phyloP scores from a whole-genome alignment of 2,797 vertebrate species.

The Sitta carolinensis region DNA sequence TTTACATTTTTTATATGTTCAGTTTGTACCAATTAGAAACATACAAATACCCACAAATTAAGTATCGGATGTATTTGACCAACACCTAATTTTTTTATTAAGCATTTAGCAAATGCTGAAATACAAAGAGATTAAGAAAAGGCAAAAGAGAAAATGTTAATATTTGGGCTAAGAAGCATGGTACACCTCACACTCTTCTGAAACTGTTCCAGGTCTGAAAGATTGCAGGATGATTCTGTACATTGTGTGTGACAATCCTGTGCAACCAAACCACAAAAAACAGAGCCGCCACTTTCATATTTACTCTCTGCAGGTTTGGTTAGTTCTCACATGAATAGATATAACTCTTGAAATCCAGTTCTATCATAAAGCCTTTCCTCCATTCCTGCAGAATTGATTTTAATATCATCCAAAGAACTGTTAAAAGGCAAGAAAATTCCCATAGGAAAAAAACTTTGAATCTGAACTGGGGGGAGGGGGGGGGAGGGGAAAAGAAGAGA shows the following conservation, averaged over 20 bases:
- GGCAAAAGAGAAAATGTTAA: background rate
- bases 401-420: slow-evolving; percentile 6
- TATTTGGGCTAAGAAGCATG: background rate
- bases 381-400: slow-evolving; percentile 4
- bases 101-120: background rate
- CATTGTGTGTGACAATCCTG: background rate
- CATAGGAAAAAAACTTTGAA: slow-evolving; percentile 20
- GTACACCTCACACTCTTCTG: background rate
- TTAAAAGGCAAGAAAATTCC: slow-evolving; percentile 31
- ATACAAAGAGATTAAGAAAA: background rate
- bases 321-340: slow-evolving; percentile 18
- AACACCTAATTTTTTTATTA: background rate
- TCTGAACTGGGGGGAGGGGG: background rate
- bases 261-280: slow-evolving; percentile 24
- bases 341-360: background rate
- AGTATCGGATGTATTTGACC: background rate
- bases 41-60: background rate
- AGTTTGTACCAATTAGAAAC: background rate
- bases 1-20: background rate
- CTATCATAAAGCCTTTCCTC: background rate
- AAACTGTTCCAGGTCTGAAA: background rate
- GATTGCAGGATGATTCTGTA: background rate
- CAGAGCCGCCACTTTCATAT: background rate
- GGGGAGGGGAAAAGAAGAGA: background rate
- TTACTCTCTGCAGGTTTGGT: background rate